Evolutionary conservation across 2,797 vertebrate genomes (phyloP), one percentile per base, ranked within the genome.

Genomic region (Acanthurus tractus): DNA sequence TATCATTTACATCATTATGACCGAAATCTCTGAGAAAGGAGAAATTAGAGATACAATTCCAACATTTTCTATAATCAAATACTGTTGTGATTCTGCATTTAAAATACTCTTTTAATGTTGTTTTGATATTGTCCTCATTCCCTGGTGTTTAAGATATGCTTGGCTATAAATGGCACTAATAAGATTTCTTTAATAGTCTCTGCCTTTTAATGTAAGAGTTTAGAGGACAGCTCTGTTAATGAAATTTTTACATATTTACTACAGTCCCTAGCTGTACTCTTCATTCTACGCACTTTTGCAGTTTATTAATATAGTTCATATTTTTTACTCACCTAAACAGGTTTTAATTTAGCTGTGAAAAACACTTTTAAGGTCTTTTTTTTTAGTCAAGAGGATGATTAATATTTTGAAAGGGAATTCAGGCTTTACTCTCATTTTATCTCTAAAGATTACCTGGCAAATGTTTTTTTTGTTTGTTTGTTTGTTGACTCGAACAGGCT

Each of bases 1-100:
- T 86, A 90, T 85, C 86, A 82, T 90, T 86, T 83, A 58, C 76
- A 90, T 86, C 84, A 50, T 88, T 81, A 84, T 57, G 67, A 55
- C 45, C 22, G 6, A 70, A 67, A 74, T 79, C 82, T 62, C 15
- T 38, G 14, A 69, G 29, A 69, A 50, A 59, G 34, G 13, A 71
- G 57, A 62, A 78, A 71, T 13, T 66, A 81, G 64, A 78, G 12
- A 22, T 69, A 54, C 49, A 65, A 74, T 63, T 40, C 54, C 59
- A 34, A 6, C 40, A 70, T 67, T 61, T 74, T 71, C 25, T 3
- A 72, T 83, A 70, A 85, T 88, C 82, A 75, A 83, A 87, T 62
- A 25, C 44, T n/a, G 66, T 59, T 67, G 48, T 49, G 71, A 76
- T 72, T 81, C 40, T 83, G 59, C 78, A 67, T 90, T 78, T 78